These are phyloP conservation scores for Gymnoscelis rufifasciata DNA, from an alignment of 2,888 invertebrate genomes.

Conservation along the genomic window DNA sequence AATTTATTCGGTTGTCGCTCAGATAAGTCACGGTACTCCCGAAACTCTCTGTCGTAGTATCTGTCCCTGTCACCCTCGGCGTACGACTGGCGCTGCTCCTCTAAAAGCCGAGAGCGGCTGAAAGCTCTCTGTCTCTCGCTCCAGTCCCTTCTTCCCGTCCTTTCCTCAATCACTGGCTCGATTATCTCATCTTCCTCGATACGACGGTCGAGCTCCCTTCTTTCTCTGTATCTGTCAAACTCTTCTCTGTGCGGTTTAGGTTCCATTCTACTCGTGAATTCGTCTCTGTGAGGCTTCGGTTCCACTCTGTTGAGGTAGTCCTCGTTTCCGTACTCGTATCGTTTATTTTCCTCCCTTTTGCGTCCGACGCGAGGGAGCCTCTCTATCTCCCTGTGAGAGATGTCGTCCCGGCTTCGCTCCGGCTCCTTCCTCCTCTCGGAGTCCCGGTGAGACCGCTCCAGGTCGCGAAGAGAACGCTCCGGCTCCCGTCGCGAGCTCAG, in stretches of 20 bases:
- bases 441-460: constrained; percentile 56
- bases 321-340: constrained; percentile 68
- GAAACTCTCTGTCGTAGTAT: constrained; percentile 67
- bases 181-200: constrained; percentile 71
- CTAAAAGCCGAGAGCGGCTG: constrained; percentile 68
- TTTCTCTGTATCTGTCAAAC: constrained; percentile 63
- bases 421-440: constrained; percentile 59
- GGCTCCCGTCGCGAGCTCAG: constrained; percentile 66
- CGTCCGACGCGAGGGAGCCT: constrained; percentile 67
- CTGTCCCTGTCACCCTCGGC: constrained; percentile 64
- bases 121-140: constrained; percentile 67
- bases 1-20: constrained; percentile 69
- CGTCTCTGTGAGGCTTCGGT: constrained; percentile 37
- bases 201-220: constrained; percentile 65
- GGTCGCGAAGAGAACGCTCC: constrained; percentile 65
- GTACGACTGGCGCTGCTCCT: constrained; percentile 69
- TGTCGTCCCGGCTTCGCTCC: constrained; percentile 56
- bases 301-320: constrained; percentile 59
- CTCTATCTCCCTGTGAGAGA: constrained; percentile 62
- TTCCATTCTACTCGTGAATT: constrained; percentile 55
- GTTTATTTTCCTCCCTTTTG: constrained; percentile 64
- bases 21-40: constrained; percentile 65
- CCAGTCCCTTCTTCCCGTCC: constrained; percentile 58
- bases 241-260: constrained; percentile 43
- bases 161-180: constrained; percentile 66